Percentiles rank a stretch among this genome's conserved stretches.
These are phyloP conservation scores for Aethes cnicana DNA, from an alignment of 2,888 invertebrate species.

Conservation along the genomic window DNA sequence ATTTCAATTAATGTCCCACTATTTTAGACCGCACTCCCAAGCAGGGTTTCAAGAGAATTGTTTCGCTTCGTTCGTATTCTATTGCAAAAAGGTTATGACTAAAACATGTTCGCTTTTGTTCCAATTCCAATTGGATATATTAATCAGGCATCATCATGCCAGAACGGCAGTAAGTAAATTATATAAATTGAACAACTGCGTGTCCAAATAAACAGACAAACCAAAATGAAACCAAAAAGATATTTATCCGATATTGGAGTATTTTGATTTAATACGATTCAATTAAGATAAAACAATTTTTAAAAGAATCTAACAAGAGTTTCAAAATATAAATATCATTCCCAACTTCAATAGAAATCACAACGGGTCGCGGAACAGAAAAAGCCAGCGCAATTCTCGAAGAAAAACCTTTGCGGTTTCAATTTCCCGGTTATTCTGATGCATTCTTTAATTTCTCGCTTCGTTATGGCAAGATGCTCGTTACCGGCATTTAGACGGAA, in stretches of 20 bases:
- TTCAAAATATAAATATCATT: not conserved
- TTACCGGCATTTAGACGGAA: slow-evolving; percentile 64
- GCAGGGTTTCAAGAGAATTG: slow-evolving; percentile 12
- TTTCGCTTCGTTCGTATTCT: slow-evolving; percentile 22
- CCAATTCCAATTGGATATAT: too few relatives aligned
- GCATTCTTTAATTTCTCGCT: slow-evolving; percentile 48
- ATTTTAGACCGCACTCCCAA: not conserved
- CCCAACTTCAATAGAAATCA: not conserved
- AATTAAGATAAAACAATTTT: too few relatives aligned
- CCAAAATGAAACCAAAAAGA: too few relatives aligned
- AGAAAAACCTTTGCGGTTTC: slow-evolving; percentile 66
- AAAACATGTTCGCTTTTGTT: too few relatives aligned
- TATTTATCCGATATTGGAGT: too few relatives aligned
- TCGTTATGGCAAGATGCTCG: slow-evolving; percentile 67
- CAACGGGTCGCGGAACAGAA: not conserved
- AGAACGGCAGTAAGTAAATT: too few relatives aligned
- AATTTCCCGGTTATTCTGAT: slow-evolving; percentile 60
- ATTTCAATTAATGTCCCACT: slow-evolving; percentile 14
- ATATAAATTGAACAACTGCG: too few relatives aligned
- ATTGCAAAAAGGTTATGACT: too few relatives aligned
- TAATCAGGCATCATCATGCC: too few relatives aligned
- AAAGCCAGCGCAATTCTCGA: slow-evolving; percentile 47
- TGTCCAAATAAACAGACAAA: too few relatives aligned
- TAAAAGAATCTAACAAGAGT: not conserved
- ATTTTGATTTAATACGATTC: too few relatives aligned